Evolutionary conservation across 2,113 vertebrate species (phyloP).

Genomic region (Coracopsis vasa): DNA sequence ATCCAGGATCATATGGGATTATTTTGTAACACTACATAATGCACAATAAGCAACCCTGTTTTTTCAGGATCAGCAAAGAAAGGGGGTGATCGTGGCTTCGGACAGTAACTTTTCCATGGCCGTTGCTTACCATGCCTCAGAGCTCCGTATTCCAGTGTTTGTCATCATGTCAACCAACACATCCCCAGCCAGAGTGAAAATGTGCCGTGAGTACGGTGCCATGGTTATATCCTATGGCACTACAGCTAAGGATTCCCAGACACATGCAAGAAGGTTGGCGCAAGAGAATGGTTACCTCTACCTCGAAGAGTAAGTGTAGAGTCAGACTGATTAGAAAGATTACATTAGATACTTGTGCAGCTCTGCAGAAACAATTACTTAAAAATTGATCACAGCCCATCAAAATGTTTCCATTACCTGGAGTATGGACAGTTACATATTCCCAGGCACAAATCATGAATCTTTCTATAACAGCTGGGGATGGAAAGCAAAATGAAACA

Average conservation of each 20-base stretch:
- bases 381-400: background rate
- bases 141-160: slow-evolving; percentile 83
- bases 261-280: slow-evolving; percentile 80
- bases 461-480: background rate
- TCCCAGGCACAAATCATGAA: background rate
- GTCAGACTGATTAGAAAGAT: background rate
- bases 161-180: slow-evolving; percentile 82
- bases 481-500: background rate
- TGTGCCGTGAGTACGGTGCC: slow-evolving; percentile 88
- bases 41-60: background rate
- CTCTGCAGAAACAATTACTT: background rate
- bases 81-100: slow-evolving; percentile 85
- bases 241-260: slow-evolving; percentile 76
- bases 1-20: background rate
- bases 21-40: rapidly evolving
- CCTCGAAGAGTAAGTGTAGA: slow-evolving; percentile 86
- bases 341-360: background rate
- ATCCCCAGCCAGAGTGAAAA: slow-evolving; percentile 70
- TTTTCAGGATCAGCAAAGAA: slow-evolving; percentile 85
- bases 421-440: background rate
- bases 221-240: slow-evolving; percentile 87
- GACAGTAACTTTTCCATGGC: slow-evolving; percentile 91
- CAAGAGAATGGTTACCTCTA: slow-evolving; percentile 86
- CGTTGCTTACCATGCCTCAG: slow-evolving; percentile 82
- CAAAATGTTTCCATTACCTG: background rate